Conservation (phyloP, 2,888 invertebrate species). For the Lucinisca nassula region DNA sequence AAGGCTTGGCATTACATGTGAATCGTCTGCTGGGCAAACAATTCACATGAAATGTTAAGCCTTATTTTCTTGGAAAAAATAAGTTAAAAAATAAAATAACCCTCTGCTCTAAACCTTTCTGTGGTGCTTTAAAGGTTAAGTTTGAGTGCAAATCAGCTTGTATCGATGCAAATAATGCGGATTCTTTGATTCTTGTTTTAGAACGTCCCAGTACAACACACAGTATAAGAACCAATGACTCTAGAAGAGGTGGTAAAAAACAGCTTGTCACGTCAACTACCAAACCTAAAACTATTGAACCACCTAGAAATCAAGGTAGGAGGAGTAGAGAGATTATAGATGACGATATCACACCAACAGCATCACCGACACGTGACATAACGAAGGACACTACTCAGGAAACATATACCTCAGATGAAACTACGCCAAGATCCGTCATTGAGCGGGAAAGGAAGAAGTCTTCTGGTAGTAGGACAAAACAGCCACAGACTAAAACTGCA, state of each 20-base stretch:
- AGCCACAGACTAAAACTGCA: constrained; percentile 35
- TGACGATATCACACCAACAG: constrained; percentile 60
- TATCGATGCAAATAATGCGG: no score
- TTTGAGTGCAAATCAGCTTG: no score
- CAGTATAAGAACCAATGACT: constrained; percentile 21
- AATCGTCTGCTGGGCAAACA: no score
- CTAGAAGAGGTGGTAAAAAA: not conserved
- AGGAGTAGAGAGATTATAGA: constrained; percentile 42
- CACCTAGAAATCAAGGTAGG: not conserved
- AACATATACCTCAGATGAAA: constrained; percentile 68
- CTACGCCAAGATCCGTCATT: constrained; percentile 66
- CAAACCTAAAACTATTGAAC: not conserved
- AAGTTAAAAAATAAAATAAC: no score
- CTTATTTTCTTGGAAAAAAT: no score
- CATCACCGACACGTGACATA: constrained; percentile 59
- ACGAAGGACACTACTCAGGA: constrained; percentile 70
- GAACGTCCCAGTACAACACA: constrained; percentile 46
- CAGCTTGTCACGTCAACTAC: not conserved
- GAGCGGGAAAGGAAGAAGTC: constrained; percentile 61
- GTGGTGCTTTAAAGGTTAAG: no score
- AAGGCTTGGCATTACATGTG: no score
- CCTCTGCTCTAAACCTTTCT: no score
- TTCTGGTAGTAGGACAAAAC: constrained; percentile 9
- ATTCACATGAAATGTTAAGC: no score
- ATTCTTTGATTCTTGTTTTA: no score